Evolutionary conservation across 35 echinoderm and acorn worm genomes (phyloP).

Genomic region (Apostichopus japonicus): DNA sequence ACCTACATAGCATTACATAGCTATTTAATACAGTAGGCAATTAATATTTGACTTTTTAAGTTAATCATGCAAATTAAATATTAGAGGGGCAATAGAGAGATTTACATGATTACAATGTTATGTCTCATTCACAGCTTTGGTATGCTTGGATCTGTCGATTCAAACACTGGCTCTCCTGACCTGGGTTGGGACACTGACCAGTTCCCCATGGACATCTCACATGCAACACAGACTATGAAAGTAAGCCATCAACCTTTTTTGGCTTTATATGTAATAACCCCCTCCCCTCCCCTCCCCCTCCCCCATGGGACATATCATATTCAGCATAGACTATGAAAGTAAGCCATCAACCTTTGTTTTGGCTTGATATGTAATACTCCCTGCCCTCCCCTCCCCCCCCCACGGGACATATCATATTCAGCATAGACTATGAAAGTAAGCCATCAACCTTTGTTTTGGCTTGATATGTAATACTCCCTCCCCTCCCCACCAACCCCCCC

Average conservation of each 20-base stretch:
- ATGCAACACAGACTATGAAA: constrained; percentile 82
- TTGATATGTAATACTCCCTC: too few relatives aligned
- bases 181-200: constrained; percentile 99
- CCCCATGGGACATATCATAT: constrained; percentile 90
- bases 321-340: constrained; percentile 85
- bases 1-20: too few relatives aligned
- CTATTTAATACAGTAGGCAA: too few relatives aligned
- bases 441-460: background rate
- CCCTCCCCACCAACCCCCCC: constrained; percentile 16
- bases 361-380: background rate
- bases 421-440: constrained; percentile 86
- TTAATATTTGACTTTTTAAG: too few relatives aligned
- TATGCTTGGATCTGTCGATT: constrained; percentile 90
- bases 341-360: background rate
- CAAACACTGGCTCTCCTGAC: constrained; percentile 97
- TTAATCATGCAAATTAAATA: too few relatives aligned
- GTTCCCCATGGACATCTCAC: constrained; percentile 94
- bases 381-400: constrained; percentile 53
- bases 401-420: constrained; percentile 86
- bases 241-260: constrained; percentile 35
- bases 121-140: constrained; percentile 64
- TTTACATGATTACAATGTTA: too few relatives aligned
- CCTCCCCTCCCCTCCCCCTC: background rate
- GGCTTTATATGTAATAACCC: too few relatives aligned
- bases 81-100: too few relatives aligned